These are phyloP conservation scores for Egretta garzetta DNA, from an alignment of 2,113 vertebrate genomes.

Conservation along the genomic window DNA sequence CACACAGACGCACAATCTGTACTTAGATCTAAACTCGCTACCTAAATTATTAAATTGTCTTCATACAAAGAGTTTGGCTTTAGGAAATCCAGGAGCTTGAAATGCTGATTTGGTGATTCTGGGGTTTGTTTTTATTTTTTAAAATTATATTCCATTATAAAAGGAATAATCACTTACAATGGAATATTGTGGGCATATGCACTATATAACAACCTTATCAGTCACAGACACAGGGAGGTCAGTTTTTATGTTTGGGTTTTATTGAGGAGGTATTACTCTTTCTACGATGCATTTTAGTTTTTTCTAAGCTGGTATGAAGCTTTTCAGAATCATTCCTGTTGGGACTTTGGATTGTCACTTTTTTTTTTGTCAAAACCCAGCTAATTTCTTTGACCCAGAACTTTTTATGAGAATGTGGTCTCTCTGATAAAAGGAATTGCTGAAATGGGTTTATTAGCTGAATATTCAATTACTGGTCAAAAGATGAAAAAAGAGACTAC, in stretches of 20 bases:
- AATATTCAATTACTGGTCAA: neutral
- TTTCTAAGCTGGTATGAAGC: neutral
- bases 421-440: neutral
- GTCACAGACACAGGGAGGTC: neutral
- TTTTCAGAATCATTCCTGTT: neutral
- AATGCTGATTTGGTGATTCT: neutral
- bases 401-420: neutral
- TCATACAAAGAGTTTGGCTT: neutral
- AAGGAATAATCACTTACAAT: neutral
- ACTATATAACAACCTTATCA: neutral
- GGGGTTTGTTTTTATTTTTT: neutral
- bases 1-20: neutral
- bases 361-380: neutral
- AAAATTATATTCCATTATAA: neutral
- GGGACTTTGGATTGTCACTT: neutral
- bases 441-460: neutral
- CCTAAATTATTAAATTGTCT: neutral
- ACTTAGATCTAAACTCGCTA: neutral
- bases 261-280: neutral
- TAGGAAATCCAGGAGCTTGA: neutral
- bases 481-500: neutral
- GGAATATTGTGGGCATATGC: neutral
- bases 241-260: neutral
- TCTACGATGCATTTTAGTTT: neutral
- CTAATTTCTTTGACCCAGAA: neutral